Evolutionary conservation across 2,113 vertebrate species (phyloP), one percentile per base, ranked within the genome.

Genomic region (Elephas maximus): DNA sequence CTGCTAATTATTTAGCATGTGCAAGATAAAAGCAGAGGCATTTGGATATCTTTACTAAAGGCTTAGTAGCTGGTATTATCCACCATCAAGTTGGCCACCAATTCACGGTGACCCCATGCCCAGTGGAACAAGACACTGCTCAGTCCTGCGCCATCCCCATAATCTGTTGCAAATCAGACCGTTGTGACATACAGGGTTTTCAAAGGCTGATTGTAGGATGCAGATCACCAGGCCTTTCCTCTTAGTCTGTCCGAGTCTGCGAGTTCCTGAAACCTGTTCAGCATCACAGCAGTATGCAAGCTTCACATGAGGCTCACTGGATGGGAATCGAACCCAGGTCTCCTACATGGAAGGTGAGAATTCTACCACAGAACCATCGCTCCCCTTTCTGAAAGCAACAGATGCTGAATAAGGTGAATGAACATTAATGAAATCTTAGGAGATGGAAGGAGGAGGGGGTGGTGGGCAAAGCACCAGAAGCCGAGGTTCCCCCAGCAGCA

Each of bases 401-500:
- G 74, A 4, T 14, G 48, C n/a, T 20, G 53, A 11, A 10, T 2
- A 28, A 79, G 53, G 51, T 15, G 14, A 82, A 2, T 1, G 51
- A 26, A 3, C 3, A 0, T 20, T 53, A 11, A 53, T 53, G 67
- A 86, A 17, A 33, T 23, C 57, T 1, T 10, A 41, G 28, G 28
- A 26, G 5, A 17, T 0, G 5, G 20, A 21, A 69, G 14, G 3
- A 2, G 26, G 67, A 67, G 71, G 8, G 60, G 2, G 37, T 8
- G 45, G 77, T 20, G 9, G 37, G 60, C 18, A 28, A 9, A 15
- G 30, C 1, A 37, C 9, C 0, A 0, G 2, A 5, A 20, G 28
- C 0, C 0, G 1, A 26, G 51, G 37, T 11, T 51, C 62, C 81
- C 48, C 86, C 20, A 1, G 81, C 79, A 12, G 63, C 37, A 0